phyloP scores from a whole-genome alignment of 2,888 invertebrate species.

The Nephrotoma guestfalica region DNA sequence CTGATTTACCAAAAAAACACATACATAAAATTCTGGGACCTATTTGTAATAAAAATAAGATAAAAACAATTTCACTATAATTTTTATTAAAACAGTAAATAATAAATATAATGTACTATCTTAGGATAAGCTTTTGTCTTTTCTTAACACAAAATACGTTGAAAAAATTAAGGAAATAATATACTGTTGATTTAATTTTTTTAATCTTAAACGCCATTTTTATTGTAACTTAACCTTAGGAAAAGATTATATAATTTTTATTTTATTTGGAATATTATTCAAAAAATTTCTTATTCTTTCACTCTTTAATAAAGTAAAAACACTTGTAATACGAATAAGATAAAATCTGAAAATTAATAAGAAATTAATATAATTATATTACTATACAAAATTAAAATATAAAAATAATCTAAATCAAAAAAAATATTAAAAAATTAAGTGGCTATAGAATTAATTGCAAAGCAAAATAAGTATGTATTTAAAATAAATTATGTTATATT shows the following conservation, averaged over 20 bases:
- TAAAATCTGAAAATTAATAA: neutral
- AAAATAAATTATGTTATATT: neutral
- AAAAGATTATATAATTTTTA: neutral
- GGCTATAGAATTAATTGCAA: neutral
- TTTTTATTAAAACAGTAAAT: neutral
- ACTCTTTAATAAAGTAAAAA: neutral
- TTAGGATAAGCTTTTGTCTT: neutral
- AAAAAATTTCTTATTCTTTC: neutral
- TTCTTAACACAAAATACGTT: neutral
- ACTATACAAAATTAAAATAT: neutral
- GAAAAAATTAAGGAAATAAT: neutral
- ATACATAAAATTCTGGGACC: neutral
- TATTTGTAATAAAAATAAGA: neutral
- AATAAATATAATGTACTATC: neutral
- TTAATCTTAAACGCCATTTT: neutral
- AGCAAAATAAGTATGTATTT: neutral
- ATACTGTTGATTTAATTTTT: neutral
- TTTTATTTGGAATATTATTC: neutral
- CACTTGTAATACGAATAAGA: neutral
- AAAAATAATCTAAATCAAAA: neutral
- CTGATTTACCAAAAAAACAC: neutral
- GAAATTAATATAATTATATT: neutral
- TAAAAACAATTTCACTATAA: neutral
- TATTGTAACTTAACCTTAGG: neutral
- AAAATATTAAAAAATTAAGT: neutral